Evolutionary conservation across 2,797 vertebrate genomes (phyloP), one percentile per base, ranked within the genome.

Genomic region (Acanthopagrus latus): DNA sequence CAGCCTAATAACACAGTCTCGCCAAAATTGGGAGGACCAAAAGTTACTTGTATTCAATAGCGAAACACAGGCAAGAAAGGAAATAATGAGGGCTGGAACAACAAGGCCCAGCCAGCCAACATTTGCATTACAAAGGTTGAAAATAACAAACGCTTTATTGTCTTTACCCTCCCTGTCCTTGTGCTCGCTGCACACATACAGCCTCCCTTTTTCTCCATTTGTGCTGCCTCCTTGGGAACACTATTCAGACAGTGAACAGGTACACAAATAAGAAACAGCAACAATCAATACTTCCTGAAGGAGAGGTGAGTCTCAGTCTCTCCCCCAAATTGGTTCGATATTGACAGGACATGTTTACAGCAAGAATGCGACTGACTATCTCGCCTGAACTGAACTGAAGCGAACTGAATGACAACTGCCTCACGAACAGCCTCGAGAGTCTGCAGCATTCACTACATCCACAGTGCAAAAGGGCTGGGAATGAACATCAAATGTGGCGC

Each of bases 221-320:
- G n/a, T 17, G n/a, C 63, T 6, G 64, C 79, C 51, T 23, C 38
- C 51, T 81, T 80, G 67, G 72, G 78, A 67, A 62, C 52, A 43
- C 46, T n/a, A 41, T 52, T 83, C 84, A 72, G 48, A 71, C 66
- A 48, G 20, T 18, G 38, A 88, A 56, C 70, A 83, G 81, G 65
- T 78, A 27, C 75, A 75, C 80, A 77, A 88, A 91, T 76, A 73
- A 80, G 76, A 81, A 83, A 80, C 74, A 79, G 64, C 76, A 84
- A 85, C 85, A 66, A 88, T 89, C 84, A 44, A 91, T 91, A 80
- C 63, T 74, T 84, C 80, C 84, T 86, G 83, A 70, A 80, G 75
- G 81, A 79, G 76, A 82, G 88, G 82, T 80, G 82, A 64, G 62
- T 18, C 76, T 62, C 68, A 63, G 58, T n/a, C 80, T 63, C 85